A percentile compares a stretch with the other conserved stretches of the same genome.
Conservation (phyloP, 2,113 vertebrate genomes). For the Lophura nycthemera region DNA sequence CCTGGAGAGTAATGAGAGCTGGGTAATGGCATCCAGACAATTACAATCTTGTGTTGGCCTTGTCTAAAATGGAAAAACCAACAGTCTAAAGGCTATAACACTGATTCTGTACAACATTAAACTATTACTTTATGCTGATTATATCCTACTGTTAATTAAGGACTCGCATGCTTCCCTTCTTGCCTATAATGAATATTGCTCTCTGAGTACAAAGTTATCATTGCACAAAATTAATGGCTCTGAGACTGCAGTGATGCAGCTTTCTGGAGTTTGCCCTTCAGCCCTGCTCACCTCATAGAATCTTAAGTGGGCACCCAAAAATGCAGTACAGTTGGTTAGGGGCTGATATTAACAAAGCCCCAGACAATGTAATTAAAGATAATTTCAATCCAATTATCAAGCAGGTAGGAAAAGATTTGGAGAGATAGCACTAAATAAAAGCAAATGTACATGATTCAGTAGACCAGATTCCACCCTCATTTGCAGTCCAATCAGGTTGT, state of each 20-base stretch:
- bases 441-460: fast-evolving
- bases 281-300: slow-evolving; percentile 14
- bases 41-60: neutral
- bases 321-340: neutral
- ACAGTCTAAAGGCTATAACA: slow-evolving; percentile 43
- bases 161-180: slow-evolving; percentile 62
- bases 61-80: slow-evolving; percentile 45
- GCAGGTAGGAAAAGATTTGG: slow-evolving; percentile 18
- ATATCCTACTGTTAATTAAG: slow-evolving; percentile 77
- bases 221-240: slow-evolving; percentile 76
- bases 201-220: slow-evolving; percentile 71
- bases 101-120: slow-evolving; percentile 53
- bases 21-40: slow-evolving; percentile 24
- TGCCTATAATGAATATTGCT: slow-evolving; percentile 71
- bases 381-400: slow-evolving; percentile 47
- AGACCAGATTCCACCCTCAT: neutral
- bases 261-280: slow-evolving; percentile 69
- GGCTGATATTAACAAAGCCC: slow-evolving; percentile 34
- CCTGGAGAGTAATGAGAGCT: neutral
- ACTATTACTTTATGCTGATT: slow-evolving; percentile 74
- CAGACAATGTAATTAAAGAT: slow-evolving; percentile 38
- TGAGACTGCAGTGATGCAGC: slow-evolving; percentile 40
- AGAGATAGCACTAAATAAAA: slow-evolving; percentile 16
- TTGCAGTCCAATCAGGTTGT: neutral
- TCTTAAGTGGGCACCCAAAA: slow-evolving; percentile 56